Evolutionary conservation across 2,797 vertebrate genomes (phyloP), one percentile per base, ranked within the genome.

Genomic region (Cossypha niveicapilla): DNA sequence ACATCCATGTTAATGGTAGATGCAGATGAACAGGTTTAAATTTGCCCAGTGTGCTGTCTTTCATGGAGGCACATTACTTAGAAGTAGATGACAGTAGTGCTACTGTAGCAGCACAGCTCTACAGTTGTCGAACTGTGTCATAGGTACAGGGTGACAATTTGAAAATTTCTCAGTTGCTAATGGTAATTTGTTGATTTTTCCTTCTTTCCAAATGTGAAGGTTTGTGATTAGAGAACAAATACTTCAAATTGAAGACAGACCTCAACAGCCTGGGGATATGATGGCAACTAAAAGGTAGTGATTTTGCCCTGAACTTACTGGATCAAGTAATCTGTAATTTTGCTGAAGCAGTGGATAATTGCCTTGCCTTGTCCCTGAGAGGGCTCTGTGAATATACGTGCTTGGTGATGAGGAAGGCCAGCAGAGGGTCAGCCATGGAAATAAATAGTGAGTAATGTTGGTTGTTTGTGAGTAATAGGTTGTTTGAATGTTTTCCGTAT

Each of bases 381-480:
- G 14, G 23, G 5, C 1, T 62, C 37, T n/a, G 6, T 3, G 2
- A 18, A 27, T 45, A 18, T 3, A 48, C 10, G 21, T 24, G 6
- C 45, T 58, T 39, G 44, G 10, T 45, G n/a, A 14, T 6, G 53
- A 27, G 24, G 82, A 60, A 78, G 53, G 48, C 58, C 48, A 51
- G 45, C 51, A 62, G 47, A 41, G 32, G 19, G 16, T n/a, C 51
- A 70, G 47, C 45, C 23, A 4, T 8, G 14, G 39, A 34, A 50
- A 63, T 53, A 65, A 65, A 37, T 4, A 70, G 11, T 8, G 25
- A 65, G 35, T 50, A 23, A 37, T 54, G 35, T 34, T 44, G 42
- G 42, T 44, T 44, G 19, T 44, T 22, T 44, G 42, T 44, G 42
- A 44, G 21, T 44, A 44, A 32, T 1, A 57, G 18, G 4, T 70